Evolutionary conservation across 2,797 vertebrate genomes (phyloP), one percentile per base, ranked within the genome.

Genomic region (Clamator glandarius): DNA sequence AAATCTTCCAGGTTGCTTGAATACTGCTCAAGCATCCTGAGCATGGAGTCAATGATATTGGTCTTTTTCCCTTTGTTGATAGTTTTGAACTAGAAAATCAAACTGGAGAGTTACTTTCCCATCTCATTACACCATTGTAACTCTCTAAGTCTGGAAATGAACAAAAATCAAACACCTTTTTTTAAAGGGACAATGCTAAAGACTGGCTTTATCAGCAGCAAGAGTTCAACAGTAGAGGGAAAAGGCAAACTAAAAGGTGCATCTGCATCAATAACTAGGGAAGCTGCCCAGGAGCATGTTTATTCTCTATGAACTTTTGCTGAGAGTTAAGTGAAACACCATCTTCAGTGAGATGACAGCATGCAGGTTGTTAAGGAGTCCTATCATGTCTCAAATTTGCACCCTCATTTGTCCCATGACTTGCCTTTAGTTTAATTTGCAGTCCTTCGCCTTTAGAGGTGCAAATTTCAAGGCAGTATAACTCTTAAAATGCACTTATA

Each of bases 1-100:
- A 99, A 96, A 95, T 99, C 98, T 97, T 99, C 98, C 94, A 99
- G 97, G 95, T 99, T 99, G 50, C 98, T 99, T 3, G 99, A 99
- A 96, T 99, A 99, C 93, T 99, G 98, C 94, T 99, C 99, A 95
- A 99, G 96, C 98, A 99, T 99, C 84, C 98, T 94, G 88, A 99
- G 96, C 99, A 99, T 99, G 57, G 98, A 99, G 96, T 99, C 99
- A 10, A 99, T 98, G 72, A 99, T 99, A 96, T 99, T 99, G 59
- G 98, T 99, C 97, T 99, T 99, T 94, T 98, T 99, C 15, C 98
- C 99, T 93, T 99, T 99, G 97, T 99, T 99, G 95, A 99, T 98
- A 95, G 98, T 98, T 97, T 99, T 99, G 92, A 99, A 99, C 98
- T 99, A 90, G 26, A 97, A 97, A 95, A 97, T 66, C 28, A 81